Evolutionary conservation across 2,113 vertebrate genomes (phyloP).

Genomic region (Castor canadensis): DNA sequence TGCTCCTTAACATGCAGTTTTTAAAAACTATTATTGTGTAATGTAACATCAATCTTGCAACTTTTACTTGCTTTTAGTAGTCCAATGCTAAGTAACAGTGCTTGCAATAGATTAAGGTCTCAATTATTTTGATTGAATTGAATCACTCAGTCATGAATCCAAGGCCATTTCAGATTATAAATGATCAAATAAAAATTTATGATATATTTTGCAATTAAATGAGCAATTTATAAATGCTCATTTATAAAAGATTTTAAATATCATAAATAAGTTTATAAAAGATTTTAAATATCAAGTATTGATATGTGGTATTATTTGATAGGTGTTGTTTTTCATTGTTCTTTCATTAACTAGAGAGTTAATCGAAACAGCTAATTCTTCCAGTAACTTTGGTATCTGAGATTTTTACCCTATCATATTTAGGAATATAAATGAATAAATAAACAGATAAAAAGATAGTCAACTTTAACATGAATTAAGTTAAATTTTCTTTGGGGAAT

Average conservation of each 20-base stretch:
- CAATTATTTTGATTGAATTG: not conserved
- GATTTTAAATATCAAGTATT: not conserved
- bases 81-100: not conserved
- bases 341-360: not conserved
- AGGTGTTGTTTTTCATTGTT: not conserved
- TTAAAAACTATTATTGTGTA: not conserved
- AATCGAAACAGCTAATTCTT: not conserved
- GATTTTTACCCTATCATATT: not conserved
- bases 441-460: not conserved
- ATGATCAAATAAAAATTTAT: not conserved
- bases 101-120: not conserved
- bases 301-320: too few relatives aligned
- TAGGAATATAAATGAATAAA: not conserved
- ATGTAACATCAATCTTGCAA: not conserved
- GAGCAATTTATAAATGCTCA: not conserved
- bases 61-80: not conserved
- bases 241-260: not conserved
- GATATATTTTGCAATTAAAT: conserved; percentile 14
- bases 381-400: not conserved
- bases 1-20: not conserved
- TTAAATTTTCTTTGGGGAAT: not conserved
- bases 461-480: not conserved
- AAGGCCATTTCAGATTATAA: conserved; percentile 5
- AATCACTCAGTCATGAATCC: not conserved
- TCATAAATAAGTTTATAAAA: not conserved